Conservation (phyloP, 64 coral and sea anemone species). For the Astreopora myriophthalma region DNA sequence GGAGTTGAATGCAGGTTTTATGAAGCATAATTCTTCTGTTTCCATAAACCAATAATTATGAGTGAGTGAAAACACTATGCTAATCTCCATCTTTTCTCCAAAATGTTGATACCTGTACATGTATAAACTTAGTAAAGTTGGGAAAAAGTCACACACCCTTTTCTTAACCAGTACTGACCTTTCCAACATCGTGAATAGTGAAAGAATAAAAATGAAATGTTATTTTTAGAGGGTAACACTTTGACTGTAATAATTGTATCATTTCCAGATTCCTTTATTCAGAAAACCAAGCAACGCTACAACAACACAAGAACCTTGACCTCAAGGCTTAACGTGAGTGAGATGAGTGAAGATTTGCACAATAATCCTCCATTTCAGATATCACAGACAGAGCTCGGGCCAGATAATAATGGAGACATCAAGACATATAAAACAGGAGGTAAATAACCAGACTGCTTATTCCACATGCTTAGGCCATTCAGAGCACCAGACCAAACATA, state of each 20-base stretch:
- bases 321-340: conserved; percentile 84
- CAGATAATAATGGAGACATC: conserved; percentile 46
- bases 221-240: no score
- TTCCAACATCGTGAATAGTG: no score
- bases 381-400: conserved; percentile 70
- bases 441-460: not conserved
- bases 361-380: conserved; percentile 93
- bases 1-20: no score
- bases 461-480: no score
- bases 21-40: no score
- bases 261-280: conserved; percentile 88
- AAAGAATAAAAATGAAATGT: no score
- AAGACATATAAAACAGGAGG: conserved; percentile 96
- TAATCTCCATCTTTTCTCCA: not conserved
- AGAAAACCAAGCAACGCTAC: conserved; percentile 93
- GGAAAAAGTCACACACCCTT: no score
- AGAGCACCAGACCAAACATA: no score
- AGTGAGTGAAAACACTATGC: no score
- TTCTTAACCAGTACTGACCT: no score
- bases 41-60: no score
- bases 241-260: not conserved
- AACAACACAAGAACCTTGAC: conserved; percentile 93
- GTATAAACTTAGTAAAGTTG: not conserved
- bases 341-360: conserved; percentile 90
- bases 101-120: not conserved